Evolutionary conservation across 2,888 invertebrate species (phyloP).

Genomic region (Pachymerium ferrugineum): DNA sequence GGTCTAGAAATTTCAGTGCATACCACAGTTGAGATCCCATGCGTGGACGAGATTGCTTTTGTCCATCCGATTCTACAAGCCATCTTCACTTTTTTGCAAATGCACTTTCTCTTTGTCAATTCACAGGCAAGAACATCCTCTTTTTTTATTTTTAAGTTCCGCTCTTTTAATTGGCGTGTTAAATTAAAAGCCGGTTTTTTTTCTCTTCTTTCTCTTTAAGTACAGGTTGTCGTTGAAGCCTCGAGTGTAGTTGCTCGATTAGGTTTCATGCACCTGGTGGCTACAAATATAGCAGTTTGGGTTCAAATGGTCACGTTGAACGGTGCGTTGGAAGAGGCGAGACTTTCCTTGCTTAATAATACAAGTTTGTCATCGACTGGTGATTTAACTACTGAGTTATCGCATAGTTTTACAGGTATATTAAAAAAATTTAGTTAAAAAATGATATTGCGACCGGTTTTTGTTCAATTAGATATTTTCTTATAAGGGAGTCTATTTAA

Average conservation of each 20-base stretch:
- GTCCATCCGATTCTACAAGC: conserved; percentile 56
- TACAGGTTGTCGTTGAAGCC: conserved; percentile 50
- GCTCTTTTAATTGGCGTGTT: not conserved
- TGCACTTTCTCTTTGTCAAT: conserved; percentile 57
- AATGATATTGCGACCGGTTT: too few species aligned
- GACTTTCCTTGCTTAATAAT: not conserved
- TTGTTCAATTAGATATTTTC: too few species aligned
- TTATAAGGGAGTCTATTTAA: too few species aligned
- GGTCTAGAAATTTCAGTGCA: conserved; percentile 57
- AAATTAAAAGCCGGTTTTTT: not conserved
- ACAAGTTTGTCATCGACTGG: not conserved
- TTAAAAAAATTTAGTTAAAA: too few species aligned
- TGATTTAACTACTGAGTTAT: too few species aligned
- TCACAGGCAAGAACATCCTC: conserved; percentile 49
- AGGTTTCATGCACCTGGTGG: conserved; percentile 55
- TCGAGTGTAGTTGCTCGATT: conserved; percentile 53
- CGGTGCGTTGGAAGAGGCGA: conserved; percentile 45
- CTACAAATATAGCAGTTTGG: conserved; percentile 55
- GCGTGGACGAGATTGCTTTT: conserved; percentile 50
- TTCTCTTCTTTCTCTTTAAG: not conserved
- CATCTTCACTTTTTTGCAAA: conserved; percentile 55
- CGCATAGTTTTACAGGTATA: too few species aligned
- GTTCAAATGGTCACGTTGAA: conserved; percentile 54
- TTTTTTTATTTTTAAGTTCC: not conserved
- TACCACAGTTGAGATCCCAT: conserved; percentile 45